Conservation (phyloP, 2,113 vertebrate species). For the Polypterus bichir region DNA sequence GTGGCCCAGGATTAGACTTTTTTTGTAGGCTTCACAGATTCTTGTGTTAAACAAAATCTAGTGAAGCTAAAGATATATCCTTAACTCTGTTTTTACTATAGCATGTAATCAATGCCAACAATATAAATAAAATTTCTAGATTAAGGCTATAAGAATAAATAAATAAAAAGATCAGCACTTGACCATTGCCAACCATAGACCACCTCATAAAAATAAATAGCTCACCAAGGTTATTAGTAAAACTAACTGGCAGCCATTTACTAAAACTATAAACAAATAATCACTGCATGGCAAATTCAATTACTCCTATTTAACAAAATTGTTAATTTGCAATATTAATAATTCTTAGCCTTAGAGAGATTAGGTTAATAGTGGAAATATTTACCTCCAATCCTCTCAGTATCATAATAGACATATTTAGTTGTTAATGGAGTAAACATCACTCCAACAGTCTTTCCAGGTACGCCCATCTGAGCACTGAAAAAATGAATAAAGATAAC, state of each 20-base stretch:
- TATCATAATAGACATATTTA: slow-evolving; percentile 87
- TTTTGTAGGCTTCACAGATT: too few species aligned
- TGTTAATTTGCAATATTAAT: slow-evolving; percentile 19
- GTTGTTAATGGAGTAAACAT: slow-evolving; percentile 93
- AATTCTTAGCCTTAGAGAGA: slow-evolving; percentile 22
- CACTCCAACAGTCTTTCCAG: slow-evolving; percentile 88
- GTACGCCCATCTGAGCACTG: slow-evolving; percentile 92
- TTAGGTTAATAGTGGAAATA: not conserved
- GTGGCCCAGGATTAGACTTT: too few species aligned
- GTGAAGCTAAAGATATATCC: too few species aligned
- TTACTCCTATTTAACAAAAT: not conserved
- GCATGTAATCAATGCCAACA: too few species aligned
- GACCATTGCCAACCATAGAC: not conserved
- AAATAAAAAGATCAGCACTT: too few species aligned
- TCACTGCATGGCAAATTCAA: not conserved
- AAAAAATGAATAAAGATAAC: slow-evolving; percentile 1
- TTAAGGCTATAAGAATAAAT: too few species aligned
- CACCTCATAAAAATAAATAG: not conserved
- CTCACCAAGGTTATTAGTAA: too few species aligned
- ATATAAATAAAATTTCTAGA: too few species aligned
- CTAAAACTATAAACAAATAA: not conserved
- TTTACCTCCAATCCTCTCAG: slow-evolving; percentile 90
- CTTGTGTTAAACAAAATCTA: too few species aligned
- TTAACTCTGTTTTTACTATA: too few species aligned
- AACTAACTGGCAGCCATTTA: too few species aligned